Percentiles rank a stretch among this genome's conserved stretches.
Evolutionary conservation across 2,113 vertebrate genomes (phyloP).

Genomic region (Ciconia boyciana): DNA sequence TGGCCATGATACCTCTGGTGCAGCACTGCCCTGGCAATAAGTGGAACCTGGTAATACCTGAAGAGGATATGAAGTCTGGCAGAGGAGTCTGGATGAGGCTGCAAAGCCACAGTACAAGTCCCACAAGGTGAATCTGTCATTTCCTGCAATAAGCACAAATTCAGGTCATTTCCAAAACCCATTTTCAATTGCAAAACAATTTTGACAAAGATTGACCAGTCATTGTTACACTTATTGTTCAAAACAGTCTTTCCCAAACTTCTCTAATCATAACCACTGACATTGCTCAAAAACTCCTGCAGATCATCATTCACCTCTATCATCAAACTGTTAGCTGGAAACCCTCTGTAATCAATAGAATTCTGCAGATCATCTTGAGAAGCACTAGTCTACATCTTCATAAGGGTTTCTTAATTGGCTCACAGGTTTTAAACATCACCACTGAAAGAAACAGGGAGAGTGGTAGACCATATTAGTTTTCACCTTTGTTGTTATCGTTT

Average conservation of each 20-base stretch:
- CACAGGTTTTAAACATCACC: background rate
- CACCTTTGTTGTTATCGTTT: background rate
- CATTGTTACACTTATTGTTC: background rate
- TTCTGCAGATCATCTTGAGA: background rate
- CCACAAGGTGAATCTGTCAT: background rate
- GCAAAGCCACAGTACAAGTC: background rate
- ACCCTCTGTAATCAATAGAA: background rate
- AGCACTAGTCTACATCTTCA: background rate
- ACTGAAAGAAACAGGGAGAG: background rate
- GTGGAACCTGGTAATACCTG: background rate
- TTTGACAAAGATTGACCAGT: background rate
- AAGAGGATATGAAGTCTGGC: background rate
- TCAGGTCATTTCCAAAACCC: background rate
- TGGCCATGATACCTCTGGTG: background rate
- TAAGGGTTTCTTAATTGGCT: background rate
- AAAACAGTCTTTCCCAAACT: background rate
- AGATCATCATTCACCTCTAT: background rate
- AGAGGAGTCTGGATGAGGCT: background rate
- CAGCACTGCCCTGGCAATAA: background rate
- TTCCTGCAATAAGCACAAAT: background rate
- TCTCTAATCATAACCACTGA: background rate
- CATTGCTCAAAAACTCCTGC: background rate
- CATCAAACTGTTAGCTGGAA: background rate
- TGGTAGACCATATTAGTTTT: background rate
- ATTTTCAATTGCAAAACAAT: background rate